Base-by-base conservation (phyloP, 2,113 vertebrate species). In the Salvator merianae region DNA sequence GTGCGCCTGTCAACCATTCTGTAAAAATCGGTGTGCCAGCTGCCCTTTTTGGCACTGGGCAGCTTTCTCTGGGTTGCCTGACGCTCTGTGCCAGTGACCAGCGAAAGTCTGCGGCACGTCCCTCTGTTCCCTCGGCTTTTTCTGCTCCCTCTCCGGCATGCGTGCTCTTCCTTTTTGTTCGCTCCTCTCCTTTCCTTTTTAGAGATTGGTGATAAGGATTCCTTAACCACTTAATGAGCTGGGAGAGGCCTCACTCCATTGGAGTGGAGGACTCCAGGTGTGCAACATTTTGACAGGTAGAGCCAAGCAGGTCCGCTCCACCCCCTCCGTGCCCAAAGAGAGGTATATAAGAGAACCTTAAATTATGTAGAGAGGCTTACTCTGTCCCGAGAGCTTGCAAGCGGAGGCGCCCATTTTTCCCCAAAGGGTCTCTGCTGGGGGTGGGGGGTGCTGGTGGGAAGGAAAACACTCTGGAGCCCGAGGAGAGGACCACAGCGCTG, bases 401-500 rank as follows among this genome's bases (percentile, higher is more conserved):
- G 94, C 93, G 96, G 94, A 97, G 93, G 95, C 91, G 78, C 66
- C 75, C 92, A 77, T 94, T 87, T 78, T 94, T 86, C 38, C 30
- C 62, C 40, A 3, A 6, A 94, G 94, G 95, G 96, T 96, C 95
- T 97, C 55, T 95, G 91, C 92, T 95, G 93, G 95, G 95, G 96
- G 94, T 95, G 95, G 97, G 97, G 96, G 96, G 96, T 12, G 95
- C 96, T 95, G 96, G 95, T 94, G 94, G 96, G 96, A 98, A 43
- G 36, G 36, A 32, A 5, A 18, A 4, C 66, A 98, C 94, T 97
- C 98, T 99, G 98, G 98, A 99, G 97, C 96, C 98, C 96, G 98
- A 98, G 97, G 97, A 98, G 94, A 98, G 98, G 96, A 99, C 98
- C 95, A 97, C 97, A 94, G 97, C 97, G 95, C 96, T 99, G 97